These are phyloP conservation scores for Aquatica leii DNA, from an alignment of 2,888 invertebrate genomes.

Conservation along the genomic window DNA sequence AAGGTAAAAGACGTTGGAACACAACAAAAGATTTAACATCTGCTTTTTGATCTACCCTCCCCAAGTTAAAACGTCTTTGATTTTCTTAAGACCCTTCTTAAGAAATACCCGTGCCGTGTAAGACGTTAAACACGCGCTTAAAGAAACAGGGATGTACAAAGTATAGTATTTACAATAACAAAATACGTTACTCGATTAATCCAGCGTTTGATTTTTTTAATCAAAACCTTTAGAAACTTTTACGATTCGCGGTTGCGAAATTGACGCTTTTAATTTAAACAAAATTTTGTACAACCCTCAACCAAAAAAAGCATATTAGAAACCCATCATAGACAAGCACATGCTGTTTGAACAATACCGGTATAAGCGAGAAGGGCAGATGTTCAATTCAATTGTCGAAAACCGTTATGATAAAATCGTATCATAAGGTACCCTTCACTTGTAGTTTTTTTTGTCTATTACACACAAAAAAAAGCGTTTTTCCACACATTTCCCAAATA, in stretches of 20 bases:
- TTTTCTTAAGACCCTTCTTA: conserved; percentile 44
- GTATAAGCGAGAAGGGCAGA: conserved; percentile 43
- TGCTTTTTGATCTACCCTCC: conserved; percentile 59
- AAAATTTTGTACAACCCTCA: conserved; percentile 26
- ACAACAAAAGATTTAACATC: conserved; percentile 54
- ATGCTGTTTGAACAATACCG: conserved; percentile 43
- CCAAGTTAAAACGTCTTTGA: conserved; percentile 49
- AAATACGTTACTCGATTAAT: too few relatives aligned
- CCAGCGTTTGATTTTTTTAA: too few relatives aligned
- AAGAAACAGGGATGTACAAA: conserved; percentile 34
- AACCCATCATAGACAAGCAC: conserved; percentile 39
- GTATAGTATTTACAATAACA: neutral
- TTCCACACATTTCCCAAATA: too few relatives aligned
- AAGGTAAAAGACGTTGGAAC: conserved; percentile 55
- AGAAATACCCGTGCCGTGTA: conserved; percentile 55
- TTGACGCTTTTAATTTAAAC: too few relatives aligned
- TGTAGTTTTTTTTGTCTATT: too few relatives aligned
- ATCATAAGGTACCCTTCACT: conserved; percentile 15
- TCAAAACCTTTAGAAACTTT: too few relatives aligned
- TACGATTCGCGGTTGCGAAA: too few relatives aligned
- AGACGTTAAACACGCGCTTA: conserved; percentile 53
- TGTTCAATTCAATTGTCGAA: conserved; percentile 42
- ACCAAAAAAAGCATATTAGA: conserved; percentile 28
- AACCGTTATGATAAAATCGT: conserved; percentile 40
- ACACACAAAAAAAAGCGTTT: too few relatives aligned